A percentile compares a stretch with the other conserved stretches of the same genome.
phyloP scores from a whole-genome alignment of 2,797 vertebrate genomes.

The Ctenosaura bakeri region DNA sequence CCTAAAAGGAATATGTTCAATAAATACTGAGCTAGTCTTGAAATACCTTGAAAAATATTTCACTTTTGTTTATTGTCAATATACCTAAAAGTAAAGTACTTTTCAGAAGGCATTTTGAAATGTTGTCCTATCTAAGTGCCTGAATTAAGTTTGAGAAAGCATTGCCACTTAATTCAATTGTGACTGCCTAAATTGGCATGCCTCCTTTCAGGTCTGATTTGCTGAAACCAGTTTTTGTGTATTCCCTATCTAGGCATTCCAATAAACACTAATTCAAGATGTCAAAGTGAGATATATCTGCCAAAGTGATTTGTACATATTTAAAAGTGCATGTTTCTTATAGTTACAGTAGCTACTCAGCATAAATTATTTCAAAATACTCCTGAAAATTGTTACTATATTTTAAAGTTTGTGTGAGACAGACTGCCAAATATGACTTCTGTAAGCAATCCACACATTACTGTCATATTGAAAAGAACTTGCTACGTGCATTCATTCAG shows the following conservation, averaged over 20 bases:
- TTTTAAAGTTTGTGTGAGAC: neutral
- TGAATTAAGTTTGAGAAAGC: neutral
- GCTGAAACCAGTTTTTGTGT: neutral
- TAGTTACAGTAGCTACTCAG: neutral
- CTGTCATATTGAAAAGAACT: neutral
- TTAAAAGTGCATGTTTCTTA: neutral
- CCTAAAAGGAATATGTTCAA: neutral
- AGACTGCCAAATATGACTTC: neutral
- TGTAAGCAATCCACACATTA: too few relatives aligned
- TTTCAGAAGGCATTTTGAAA: neutral
- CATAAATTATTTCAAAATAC: neutral
- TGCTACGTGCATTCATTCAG: neutral
- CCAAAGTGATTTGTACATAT: neutral
- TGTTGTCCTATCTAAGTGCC: too few relatives aligned
- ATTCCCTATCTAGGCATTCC: neutral
- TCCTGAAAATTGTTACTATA: neutral
- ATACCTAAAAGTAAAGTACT: neutral
- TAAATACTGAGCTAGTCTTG: neutral
- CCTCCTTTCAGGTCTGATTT: constrained; percentile 15
- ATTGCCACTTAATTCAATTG: neutral
- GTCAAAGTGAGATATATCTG: neutral
- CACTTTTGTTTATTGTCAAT: neutral
- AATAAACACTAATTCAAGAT: constrained; percentile 18
- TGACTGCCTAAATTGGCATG: neutral
- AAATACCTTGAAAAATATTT: neutral